Base-by-base conservation (phyloP, 2,113 vertebrate genomes). In the Maccullochella peelii region DNA sequence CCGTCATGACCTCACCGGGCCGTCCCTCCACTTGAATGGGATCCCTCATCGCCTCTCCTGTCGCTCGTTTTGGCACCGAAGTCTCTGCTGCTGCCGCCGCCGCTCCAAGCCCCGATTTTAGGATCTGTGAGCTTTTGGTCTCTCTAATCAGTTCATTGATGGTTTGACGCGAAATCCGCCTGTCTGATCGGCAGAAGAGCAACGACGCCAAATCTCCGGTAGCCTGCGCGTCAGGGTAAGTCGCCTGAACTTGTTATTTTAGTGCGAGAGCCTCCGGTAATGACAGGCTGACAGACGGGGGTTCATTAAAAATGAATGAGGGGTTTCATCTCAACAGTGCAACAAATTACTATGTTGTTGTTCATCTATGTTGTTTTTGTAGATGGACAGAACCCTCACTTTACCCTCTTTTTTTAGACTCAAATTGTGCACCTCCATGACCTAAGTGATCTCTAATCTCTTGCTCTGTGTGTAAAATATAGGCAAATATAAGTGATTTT, bases 1-100 rank as follows among this genome's bases (percentile, higher is more conserved):
- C 84, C 86, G 90, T 90, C 88, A 77, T 95, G 92, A 92, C 87
- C 91, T 91, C 89, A 76, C 87, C 80, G 82, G 87, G 72, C 91
- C 87, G 80, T 79, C 84, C 84, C 84, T 89, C 78, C 79, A 74
- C 42, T 71, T 94, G 92, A 94, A 90, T 90, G 93, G 92, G 91
- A 91, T 90, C 80, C 54, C 80, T 71, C 68, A 8, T 52, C 89
- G 80, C 55, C 62, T 63, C 36, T 27, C 33, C 58, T 20, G 52
- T 72, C 58, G 73, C 80, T 82, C 20, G 76, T 14, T 70, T 73
- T 74, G 91, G 86, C 84, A 84, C 84, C 78, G 77, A 77, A 33
- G 73, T 74, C 79, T 75, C 65, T 30, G 9, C 66, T 42, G n/a
- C 77, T 30, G 18, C 27, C 52, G 57, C 78, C 30, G 82, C 72